Evolutionary conservation across 2,888 invertebrate genomes (phyloP), one percentile per base, ranked within the genome.

Genomic region (Nowickia ferox): DNA sequence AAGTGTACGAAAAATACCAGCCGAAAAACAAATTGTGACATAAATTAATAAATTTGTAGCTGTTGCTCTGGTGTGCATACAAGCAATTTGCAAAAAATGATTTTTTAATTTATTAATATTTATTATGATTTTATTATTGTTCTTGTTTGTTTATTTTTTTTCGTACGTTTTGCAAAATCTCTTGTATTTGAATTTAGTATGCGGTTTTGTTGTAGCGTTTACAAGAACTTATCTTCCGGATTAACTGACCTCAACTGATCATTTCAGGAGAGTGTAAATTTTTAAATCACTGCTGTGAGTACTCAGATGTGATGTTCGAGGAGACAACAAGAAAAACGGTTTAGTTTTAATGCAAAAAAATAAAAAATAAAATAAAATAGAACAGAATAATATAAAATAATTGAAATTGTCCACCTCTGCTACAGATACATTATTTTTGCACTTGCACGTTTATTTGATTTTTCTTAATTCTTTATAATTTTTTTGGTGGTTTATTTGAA

Each of bases 211-310:
- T 65, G 42, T 68, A 68, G 84, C 83, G 87, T 83, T 84, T 87
- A 81, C 81, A 86, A 88, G 87, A 85, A 88, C 89, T 88, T 89
- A 87, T 88, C 88, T 89, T 88, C 89, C 89, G 90, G 90, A 87
- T 89, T 88, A 87, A 87, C 89, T 89, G 89, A 88, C 89, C 89
- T 89, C 89, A 89, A 90, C 90, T 89, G 88, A 89, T 80, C 83
- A 81, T 69, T 84, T 68, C 68, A 78, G 71, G 86, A 84, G 86
- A 86, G 80, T 76, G 65, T 79, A 85, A 81, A 84, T 76, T 66
- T 79, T 66, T 6, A 74, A 84, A 76, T 84, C 76, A 66, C 61
- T 65, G 66, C 69, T 71, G 19, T 46, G 59, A 65, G 42, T 40
- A 6, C 11, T 66, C 38, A 4, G 9, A 51, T 17, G 75, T 51